Base-by-base conservation (phyloP, 2,888 invertebrate genomes). In the Diadegma fenestrale region DNA sequence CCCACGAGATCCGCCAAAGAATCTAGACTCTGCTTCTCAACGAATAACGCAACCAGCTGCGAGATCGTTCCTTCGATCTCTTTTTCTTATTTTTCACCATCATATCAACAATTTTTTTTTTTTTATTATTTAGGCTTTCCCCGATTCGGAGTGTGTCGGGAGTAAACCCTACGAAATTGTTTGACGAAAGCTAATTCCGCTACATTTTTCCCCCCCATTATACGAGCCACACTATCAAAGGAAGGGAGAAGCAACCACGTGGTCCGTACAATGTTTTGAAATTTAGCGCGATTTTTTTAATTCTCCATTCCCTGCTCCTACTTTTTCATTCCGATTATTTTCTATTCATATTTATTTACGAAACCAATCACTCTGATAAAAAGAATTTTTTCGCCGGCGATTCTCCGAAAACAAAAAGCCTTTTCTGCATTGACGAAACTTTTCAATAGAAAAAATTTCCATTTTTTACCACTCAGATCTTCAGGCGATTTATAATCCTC, bases 1-100 rank as follows among this genome's bases (percentile, higher is more conserved):
- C 72, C 51, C 71, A 41, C 51, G 68, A 78, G 75, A 85, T 76
- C 22, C 71, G 48, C 78, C 48, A 41, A 26, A 66, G 78, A 58
- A 54, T 69, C 78, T 33, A 78, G 61, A 61, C 72, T 83, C 80
- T 61, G 84, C 76, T 75, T 84, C 84, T 86, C 80, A 68, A 45
- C 17, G 64, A 80, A 85, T 79, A 83, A 69, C 75, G 78, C 73
- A 63, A 76, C 72, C 75, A 86, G 78, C 84, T 75, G 77, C 80
- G 77, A 72, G 64, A 71, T 61, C 66, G 30, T 45, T 80, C 72
- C 19, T 72, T 19, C 72, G n/a, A 41, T 10, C 45, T n/a, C 17
- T 41, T 30, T 30, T 48, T 51, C 48, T 30, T 48, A 37, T 30
- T 48, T 17, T 7, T 79, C n/a, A n/a, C n/a, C 26, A 8, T 43